Conservation (phyloP, 2,888 invertebrate genomes). For the Orthosia incerta region DNA sequence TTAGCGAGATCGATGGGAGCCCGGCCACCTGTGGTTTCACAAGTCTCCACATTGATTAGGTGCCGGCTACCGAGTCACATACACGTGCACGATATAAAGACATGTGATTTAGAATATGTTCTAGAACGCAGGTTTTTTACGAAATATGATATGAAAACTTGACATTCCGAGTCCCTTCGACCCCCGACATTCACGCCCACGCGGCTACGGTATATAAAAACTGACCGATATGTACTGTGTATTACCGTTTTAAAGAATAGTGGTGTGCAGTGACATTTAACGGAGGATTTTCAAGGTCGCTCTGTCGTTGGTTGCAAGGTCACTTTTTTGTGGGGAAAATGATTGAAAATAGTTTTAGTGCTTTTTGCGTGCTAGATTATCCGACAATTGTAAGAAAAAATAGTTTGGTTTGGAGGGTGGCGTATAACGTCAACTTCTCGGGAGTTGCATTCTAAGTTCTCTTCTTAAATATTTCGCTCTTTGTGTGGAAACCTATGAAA, state of each 20-base stretch:
- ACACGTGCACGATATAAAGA: neutral
- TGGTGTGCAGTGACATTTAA: neutral
- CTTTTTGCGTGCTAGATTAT: neutral
- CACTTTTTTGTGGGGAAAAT: too few relatives aligned
- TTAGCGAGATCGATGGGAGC: conserved; percentile 83
- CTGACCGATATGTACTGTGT: too few relatives aligned
- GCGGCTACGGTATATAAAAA: too few relatives aligned
- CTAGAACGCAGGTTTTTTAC: neutral
- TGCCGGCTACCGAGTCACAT: conserved; percentile 11
- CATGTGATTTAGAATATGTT: neutral
- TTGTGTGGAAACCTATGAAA: neutral
- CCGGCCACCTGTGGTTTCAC: conserved; percentile 78
- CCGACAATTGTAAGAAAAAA: too few relatives aligned
- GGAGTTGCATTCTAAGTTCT: too few relatives aligned
- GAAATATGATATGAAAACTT: too few relatives aligned
- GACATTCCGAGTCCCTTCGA: too few relatives aligned
- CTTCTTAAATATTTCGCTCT: too few relatives aligned
- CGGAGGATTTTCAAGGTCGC: neutral
- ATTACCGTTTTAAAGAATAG: too few relatives aligned
- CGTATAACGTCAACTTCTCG: neutral
- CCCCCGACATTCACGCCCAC: too few relatives aligned
- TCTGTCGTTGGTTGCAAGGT: neutral
- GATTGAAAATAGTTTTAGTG: neutral
- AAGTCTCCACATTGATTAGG: conserved; percentile 60
- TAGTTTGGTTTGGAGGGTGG: neutral